Evolutionary conservation across 2,888 invertebrate genomes (phyloP).

Genomic region (Schrankia costaestrigalis): DNA sequence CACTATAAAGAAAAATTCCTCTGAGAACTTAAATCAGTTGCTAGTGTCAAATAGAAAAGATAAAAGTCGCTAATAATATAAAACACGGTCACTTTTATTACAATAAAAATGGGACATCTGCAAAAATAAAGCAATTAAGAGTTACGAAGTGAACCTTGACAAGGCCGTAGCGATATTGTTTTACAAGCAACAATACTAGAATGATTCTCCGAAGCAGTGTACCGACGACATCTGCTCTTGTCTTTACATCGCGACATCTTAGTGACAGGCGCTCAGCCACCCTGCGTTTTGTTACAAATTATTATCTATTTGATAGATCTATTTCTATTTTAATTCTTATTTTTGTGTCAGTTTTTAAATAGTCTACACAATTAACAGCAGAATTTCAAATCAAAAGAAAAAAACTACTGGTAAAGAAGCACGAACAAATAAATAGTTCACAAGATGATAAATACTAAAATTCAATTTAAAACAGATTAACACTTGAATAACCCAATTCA

Average conservation of each 20-base stretch:
- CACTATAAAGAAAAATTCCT: too few species aligned
- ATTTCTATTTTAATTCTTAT: conserved; percentile 21
- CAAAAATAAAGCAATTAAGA: conserved; percentile 43
- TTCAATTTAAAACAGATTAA: conserved; percentile 67
- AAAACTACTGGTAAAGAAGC: conserved; percentile 7
- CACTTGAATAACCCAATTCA: conserved; percentile 58
- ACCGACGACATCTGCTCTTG: conserved; percentile 61
- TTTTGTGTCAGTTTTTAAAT: conserved; percentile 14
- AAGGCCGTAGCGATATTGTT: conserved; percentile 54
- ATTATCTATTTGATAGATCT: conserved; percentile 24
- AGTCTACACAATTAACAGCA: conserved; percentile 1
- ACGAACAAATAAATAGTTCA: conserved; percentile 35
- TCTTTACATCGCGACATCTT: conserved; percentile 64
- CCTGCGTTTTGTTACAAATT: conserved; percentile 21
- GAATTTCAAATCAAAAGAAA: conserved; percentile 2
- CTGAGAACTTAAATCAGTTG: too few species aligned
- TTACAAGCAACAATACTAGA: conserved; percentile 48
- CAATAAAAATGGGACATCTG: conserved; percentile 11
- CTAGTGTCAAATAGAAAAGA: neutral
- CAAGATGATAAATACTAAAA: conserved; percentile 37
- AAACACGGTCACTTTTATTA: conserved; percentile 4
- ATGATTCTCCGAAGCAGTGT: conserved; percentile 46
- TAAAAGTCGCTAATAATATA: conserved; percentile 3
- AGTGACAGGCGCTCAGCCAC: conserved; percentile 46
- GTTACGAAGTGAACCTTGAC: conserved; percentile 39